Base-by-base conservation (phyloP, 2,113 vertebrate genomes). In the Notothenia coriiceps region DNA sequence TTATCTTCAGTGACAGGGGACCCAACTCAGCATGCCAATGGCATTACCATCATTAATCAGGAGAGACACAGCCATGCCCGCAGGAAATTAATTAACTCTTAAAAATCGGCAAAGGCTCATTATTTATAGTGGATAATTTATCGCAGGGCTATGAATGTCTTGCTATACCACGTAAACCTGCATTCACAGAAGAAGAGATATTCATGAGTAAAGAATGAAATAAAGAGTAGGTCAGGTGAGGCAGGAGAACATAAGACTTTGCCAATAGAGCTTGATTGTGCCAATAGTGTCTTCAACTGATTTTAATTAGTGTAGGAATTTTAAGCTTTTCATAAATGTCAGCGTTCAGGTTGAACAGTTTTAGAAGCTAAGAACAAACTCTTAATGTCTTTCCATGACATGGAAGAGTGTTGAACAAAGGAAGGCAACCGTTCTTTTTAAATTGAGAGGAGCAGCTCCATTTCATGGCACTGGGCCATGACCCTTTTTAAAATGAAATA, bases 71-170 rank as follows among this genome's bases (percentile, higher is more conserved):
- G 77, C 67, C 85, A 71, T 84, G 84, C 83, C 82, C 86, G 72
- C 66, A 87, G 90, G 85, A 92, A 94, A 94, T 93, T 91, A 94
- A 94, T 94, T 88, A 93, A 91, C 90, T 91, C 87, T 89, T 91
- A 72, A 87, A 89, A 92, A 91, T 88, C 89, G 89, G 75, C 80
- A 80, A 40, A 75, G 74, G 70, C 66, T 77, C 70, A 81, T 90
- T 79, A 88, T 91, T 91, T 85, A 76, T 87, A 82, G 79, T 73
- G 65, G 73, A 51, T 76, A 73, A 86, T 88, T 77, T 82, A 84
- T 82, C 51, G 46, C 46, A 56, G 44, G 35, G 50, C 47, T 81
- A 20, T 63, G 54, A n/a, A 13, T 70, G 70, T 71, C 35, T 18
- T 62, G 6, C 18, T n/a, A 14, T 40, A 63, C 25, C 25, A 56